These are phyloP conservation scores for Hypomecis punctinalis DNA, from an alignment of 2,888 invertebrate species.

Conservation along the genomic window DNA sequence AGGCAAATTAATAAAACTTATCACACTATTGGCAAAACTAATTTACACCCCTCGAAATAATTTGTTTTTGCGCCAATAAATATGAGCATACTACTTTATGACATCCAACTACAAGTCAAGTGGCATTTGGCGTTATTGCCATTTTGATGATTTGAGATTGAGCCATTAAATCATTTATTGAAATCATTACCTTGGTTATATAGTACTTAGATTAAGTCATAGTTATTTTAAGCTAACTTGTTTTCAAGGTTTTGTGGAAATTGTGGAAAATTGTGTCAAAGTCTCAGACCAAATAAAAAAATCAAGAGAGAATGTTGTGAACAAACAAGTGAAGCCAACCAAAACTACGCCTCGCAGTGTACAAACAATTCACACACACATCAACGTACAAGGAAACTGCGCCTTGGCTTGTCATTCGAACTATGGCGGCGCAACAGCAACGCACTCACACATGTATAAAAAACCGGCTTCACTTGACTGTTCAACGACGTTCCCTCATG, in stretches of 20 bases:
- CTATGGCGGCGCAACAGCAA: too few relatives aligned
- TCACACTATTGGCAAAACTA: conserved; percentile 2
- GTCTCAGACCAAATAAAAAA: too few relatives aligned
- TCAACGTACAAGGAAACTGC: too few relatives aligned
- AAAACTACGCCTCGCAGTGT: too few relatives aligned
- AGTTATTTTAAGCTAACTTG: conserved; percentile 14
- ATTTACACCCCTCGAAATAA: conserved; percentile 15
- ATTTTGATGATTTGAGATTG: conserved; percentile 35
- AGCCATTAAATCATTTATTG: conserved; percentile 35
- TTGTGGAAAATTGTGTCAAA: too few relatives aligned
- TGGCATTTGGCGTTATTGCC: conserved; percentile 40
- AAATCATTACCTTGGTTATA: conserved; percentile 16
- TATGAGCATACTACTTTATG: conserved; percentile 10
- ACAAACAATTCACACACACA: too few relatives aligned
- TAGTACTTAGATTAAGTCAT: conserved; percentile 15
- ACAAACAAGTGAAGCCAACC: too few relatives aligned
- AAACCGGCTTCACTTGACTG: too few relatives aligned
- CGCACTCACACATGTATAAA: too few relatives aligned
- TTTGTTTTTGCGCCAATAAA: conserved; percentile 28
- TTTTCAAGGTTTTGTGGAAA: conserved; percentile 17
- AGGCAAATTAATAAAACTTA: background rate
- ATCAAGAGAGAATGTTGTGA: too few relatives aligned
- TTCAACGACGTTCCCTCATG: too few relatives aligned
- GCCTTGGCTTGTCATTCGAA: too few relatives aligned
- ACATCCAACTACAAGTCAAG: conserved; percentile 13